Percentiles rank a stretch among this genome's conserved stretches.
Evolutionary conservation across 2,113 vertebrate genomes (phyloP).

Genomic region (Microcebus griseorufus): DNA sequence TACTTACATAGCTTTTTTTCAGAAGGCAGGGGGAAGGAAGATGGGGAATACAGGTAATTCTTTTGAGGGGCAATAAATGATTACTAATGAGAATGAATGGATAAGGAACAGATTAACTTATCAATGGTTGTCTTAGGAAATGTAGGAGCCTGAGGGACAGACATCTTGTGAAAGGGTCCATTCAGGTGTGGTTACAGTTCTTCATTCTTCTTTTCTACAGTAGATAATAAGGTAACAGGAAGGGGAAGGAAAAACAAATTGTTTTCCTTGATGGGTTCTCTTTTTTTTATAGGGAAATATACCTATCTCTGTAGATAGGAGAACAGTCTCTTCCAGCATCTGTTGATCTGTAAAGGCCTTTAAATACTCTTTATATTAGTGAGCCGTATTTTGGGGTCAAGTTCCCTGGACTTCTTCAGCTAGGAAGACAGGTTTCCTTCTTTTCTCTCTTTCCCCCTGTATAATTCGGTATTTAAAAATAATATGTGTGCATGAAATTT

Average conservation of each 20-base stretch:
- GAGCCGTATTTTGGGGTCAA: not conserved
- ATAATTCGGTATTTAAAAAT: not conserved
- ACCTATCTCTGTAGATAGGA: not conserved
- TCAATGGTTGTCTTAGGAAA: not conserved
- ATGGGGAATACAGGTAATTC: not conserved
- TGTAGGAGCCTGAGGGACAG: not conserved
- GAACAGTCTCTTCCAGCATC: not conserved
- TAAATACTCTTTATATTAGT: not conserved
- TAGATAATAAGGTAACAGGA: not conserved
- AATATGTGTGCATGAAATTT: not conserved
- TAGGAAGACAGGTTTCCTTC: not conserved
- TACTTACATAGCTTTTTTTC: not conserved
- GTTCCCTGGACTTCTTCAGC: not conserved
- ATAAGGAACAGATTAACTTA: not conserved
- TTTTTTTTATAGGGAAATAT: not conserved
- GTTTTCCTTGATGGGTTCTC: not conserved
- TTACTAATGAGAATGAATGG: not conserved
- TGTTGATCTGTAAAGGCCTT: not conserved
- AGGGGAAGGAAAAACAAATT: not conserved
- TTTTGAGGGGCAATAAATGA: not conserved
- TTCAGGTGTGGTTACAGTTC: not conserved
- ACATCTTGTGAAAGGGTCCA: not conserved
- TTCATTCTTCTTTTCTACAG: not conserved
- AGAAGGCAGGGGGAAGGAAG: not conserved
- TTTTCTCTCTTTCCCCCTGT: not conserved